Base-by-base conservation (phyloP, 2,797 vertebrate genomes). In the Setipinna tenuifilis region DNA sequence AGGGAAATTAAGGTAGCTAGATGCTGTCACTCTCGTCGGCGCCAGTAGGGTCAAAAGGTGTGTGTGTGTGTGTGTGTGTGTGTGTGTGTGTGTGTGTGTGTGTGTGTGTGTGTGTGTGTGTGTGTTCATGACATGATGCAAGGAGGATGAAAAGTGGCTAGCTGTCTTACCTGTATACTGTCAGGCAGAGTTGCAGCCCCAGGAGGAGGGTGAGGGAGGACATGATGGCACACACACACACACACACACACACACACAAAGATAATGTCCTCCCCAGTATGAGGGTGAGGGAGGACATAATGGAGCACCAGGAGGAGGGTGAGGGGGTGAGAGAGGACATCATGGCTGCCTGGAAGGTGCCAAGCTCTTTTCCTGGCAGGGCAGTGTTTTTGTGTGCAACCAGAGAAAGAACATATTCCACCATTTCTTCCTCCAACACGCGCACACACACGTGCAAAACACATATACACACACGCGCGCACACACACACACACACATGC, bases 311-410 rank as follows among this genome's bases (percentile, higher is more conserved):
- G 35, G 35, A 41, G 1, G 35, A 41, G 35, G 35, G 35, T 41
- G 35, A 41, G 35, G 35, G 35, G 35, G 35, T 41, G 35, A 41
- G 35, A 5, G 35, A 41, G 35, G 35, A 41, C 35, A 41, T 81
- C 68, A 86, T 85, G 75, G 83, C 68, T 10, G 28, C 21, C 46
- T 86, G 59, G 41, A 50, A 75, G 35, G 17, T 84, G 83, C 61
- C 82, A 85, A 81, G 65, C 17, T 71, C 65, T 35, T 71, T 71
- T 35, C 65, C 65, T 71, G 65, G 65, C 65, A 71, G 6, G 11
- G 25, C 65, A 71, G 12, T 35, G 65, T 35, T 25, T 71, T 71
- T 71, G 25, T 35, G 65, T 35, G 65, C 65, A 71, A 71, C 65
- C 65, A 71, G 25, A 71, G 65, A 31, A 71, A 71, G 25, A 71